Percentiles rank a stretch among this genome's conserved stretches.
phyloP scores from a whole-genome alignment of 2,888 invertebrate species.

The Meloe dianella region DNA sequence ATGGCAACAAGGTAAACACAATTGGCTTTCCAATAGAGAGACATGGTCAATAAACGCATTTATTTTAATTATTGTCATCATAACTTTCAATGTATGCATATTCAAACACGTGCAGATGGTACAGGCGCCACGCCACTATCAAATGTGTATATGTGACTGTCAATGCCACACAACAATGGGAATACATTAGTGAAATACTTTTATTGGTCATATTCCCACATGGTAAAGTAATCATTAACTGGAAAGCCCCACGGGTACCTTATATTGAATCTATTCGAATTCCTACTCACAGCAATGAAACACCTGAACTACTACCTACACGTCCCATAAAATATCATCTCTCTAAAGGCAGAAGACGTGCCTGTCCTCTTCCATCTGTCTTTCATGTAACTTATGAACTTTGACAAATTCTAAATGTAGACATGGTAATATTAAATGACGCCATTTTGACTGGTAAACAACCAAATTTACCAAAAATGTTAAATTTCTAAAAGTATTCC shows the following conservation, averaged over 20 bases:
- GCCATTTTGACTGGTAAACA: neutral
- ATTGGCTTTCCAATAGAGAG: neutral
- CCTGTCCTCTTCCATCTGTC: constrained; percentile 6
- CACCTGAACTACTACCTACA: constrained; percentile 22
- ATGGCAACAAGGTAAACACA: neutral
- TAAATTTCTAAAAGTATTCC: neutral
- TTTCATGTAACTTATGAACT: constrained; percentile 29
- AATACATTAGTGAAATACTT: constrained; percentile 25
- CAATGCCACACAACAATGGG: constrained; percentile 11
- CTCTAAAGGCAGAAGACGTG: constrained; percentile 22
- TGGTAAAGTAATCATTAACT: constrained; percentile 8
- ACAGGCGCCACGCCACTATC: neutral
- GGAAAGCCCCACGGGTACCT: no score
- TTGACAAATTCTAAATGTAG: constrained; percentile 1
- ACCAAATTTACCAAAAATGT: neutral
- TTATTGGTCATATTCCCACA: constrained; percentile 24
- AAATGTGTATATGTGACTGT: neutral
- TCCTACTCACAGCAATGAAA: constrained; percentile 2
- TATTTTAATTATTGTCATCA: neutral
- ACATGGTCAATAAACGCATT: neutral
- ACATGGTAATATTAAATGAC: neutral
- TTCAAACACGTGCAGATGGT: neutral
- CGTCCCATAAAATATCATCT: constrained; percentile 25
- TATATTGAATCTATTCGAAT: constrained; percentile 26
- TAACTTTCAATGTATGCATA: neutral